phyloP scores from a whole-genome alignment of 2,797 vertebrate genomes.

The Onychomys leucogaster region DNA sequence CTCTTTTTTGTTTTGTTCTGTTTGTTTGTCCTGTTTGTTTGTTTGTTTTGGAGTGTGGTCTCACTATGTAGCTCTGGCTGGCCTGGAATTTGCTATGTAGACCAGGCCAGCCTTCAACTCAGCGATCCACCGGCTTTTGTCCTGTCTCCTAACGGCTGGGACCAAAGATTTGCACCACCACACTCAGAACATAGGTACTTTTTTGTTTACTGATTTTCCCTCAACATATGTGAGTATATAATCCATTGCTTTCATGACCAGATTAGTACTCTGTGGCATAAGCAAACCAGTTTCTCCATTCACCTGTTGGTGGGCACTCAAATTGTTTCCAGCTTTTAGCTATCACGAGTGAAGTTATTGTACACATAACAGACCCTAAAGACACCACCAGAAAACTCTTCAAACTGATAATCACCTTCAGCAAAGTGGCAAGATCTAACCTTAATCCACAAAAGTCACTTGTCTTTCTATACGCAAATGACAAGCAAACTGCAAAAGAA shows the following conservation, averaged over 20 bases:
- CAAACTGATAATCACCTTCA: neutral
- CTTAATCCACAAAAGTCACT: neutral
- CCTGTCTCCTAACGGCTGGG: neutral
- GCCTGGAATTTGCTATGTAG: neutral
- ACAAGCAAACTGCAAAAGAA: neutral
- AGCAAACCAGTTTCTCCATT: slow-evolving; percentile 47
- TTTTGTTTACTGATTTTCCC: slow-evolving; percentile 31
- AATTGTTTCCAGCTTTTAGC: slow-evolving; percentile 29
- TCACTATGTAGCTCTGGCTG: neutral
- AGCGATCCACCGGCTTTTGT: neutral
- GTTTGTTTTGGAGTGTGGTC: no score
- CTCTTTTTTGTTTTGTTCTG: neutral
- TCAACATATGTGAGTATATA: neutral
- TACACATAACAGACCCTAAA: neutral
- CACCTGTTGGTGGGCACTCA: neutral
- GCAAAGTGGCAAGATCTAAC: neutral
- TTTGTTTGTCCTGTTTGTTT: neutral
- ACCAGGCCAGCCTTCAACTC: neutral
- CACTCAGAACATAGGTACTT: neutral
- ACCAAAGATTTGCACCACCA: neutral
- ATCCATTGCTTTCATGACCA: neutral
- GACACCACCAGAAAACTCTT: neutral
- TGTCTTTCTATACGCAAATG: neutral
- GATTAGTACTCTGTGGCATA: slow-evolving; percentile 27
- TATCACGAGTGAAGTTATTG: neutral